phyloP scores from a whole-genome alignment of 1,140 invertebrate species.

The Drosophila tsacasi region DNA sequence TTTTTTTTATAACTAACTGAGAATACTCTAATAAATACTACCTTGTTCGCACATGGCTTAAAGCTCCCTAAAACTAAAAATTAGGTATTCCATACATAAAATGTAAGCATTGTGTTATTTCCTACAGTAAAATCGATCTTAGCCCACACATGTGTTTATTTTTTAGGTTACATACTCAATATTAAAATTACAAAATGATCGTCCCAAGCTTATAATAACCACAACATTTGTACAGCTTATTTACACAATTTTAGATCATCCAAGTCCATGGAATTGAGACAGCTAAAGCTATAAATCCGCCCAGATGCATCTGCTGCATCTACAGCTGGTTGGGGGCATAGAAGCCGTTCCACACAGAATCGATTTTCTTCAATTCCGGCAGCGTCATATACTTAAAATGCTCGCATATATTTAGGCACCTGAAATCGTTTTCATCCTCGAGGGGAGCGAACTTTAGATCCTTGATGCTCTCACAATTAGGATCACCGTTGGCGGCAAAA shows the following conservation, averaged over 20 bases:
- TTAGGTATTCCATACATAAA: not conserved
- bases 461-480: slow-evolving; percentile 69
- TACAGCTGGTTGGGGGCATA: slow-evolving; percentile 58
- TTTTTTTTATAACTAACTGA: too few relatives aligned
- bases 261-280: slow-evolving; percentile 13
- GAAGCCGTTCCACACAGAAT: slow-evolving; percentile 84
- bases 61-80: too few relatives aligned
- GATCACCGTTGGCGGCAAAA: slow-evolving; percentile 84
- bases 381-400: slow-evolving; percentile 72
- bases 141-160: not conserved
- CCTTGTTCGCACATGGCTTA: too few relatives aligned
- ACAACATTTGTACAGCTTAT: slow-evolving; percentile 55
- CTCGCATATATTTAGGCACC: slow-evolving; percentile 85
- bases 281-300: slow-evolving; percentile 62
- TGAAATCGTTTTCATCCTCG: slow-evolving; percentile 54
- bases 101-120: not conserved
- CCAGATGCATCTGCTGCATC: not conserved
- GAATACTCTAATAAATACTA: too few relatives aligned
- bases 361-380: slow-evolving; percentile 84
- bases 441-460: slow-evolving; percentile 77
- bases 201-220: slow-evolving; percentile 5
- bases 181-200: slow-evolving; percentile 3
- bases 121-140: not conserved
- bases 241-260: slow-evolving; percentile 41
- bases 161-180: slow-evolving; percentile 1